These are phyloP conservation scores for Liopterus haemorrhoidalis DNA, from an alignment of 2,888 invertebrate species.

Conservation along the genomic window DNA sequence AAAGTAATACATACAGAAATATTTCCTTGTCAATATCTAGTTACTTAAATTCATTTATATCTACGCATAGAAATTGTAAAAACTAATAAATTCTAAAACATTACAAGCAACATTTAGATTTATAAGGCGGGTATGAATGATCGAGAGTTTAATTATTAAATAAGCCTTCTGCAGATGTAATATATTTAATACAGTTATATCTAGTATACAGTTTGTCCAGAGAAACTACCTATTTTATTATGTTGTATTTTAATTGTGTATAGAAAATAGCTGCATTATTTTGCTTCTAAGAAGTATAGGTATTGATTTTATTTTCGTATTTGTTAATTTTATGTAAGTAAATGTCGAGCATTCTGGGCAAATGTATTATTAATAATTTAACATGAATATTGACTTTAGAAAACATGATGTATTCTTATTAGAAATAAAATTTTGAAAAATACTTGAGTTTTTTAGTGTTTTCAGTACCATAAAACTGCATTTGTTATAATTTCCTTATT, in stretches of 20 bases:
- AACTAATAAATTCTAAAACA: slow-evolving; percentile 23
- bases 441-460: too few relatives aligned
- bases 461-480: too few relatives aligned
- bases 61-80: slow-evolving; percentile 23
- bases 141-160: slow-evolving; percentile 36
- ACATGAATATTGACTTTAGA: slow-evolving; percentile 46
- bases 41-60: slow-evolving; percentile 23
- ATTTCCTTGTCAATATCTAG: slow-evolving; percentile 24
- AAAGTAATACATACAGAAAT: too few relatives aligned
- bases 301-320: slow-evolving; percentile 36
- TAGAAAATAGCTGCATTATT: slow-evolving; percentile 29
- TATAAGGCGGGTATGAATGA: slow-evolving; percentile 21
- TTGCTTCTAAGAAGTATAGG: slow-evolving; percentile 43
- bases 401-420: slow-evolving; percentile 48
- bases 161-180: slow-evolving; percentile 46
- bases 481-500: not conserved
- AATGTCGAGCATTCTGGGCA: slow-evolving; percentile 41
- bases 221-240: slow-evolving; percentile 32
- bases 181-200: slow-evolving; percentile 40
- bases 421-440: slow-evolving; percentile 41
- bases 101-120: slow-evolving; percentile 19
- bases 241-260: slow-evolving; percentile 25
- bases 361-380: slow-evolving; percentile 42
- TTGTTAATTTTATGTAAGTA: slow-evolving; percentile 31
- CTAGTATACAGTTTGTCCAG: slow-evolving; percentile 41